phyloP scores from a whole-genome alignment of 2,797 vertebrate species.

The Gobio occitaniae region DNA sequence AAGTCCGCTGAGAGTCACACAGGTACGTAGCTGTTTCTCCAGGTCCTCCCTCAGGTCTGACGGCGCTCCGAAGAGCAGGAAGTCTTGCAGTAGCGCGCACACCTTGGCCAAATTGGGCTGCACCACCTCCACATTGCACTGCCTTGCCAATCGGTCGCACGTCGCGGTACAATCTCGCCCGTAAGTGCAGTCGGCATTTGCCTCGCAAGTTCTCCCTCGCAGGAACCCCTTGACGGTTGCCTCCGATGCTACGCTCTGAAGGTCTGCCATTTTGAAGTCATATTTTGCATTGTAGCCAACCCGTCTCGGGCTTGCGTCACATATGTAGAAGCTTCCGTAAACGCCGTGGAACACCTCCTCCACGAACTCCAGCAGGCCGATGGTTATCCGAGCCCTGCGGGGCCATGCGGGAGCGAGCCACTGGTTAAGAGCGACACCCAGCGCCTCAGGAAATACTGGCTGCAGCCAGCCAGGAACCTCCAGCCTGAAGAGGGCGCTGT shows the following conservation, averaged over 20 bases:
- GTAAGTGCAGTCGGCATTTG: slow-evolving; percentile 90
- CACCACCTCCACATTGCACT: slow-evolving; percentile 91
- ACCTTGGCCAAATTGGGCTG: slow-evolving; percentile 97
- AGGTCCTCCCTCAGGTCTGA: slow-evolving; percentile 85
- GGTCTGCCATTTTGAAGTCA: slow-evolving; percentile 94
- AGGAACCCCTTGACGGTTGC: slow-evolving; percentile 85
- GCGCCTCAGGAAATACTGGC: slow-evolving; percentile 81
- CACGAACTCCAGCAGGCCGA: slow-evolving; percentile 96
- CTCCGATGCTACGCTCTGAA: slow-evolving; percentile 88
- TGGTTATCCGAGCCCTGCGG: slow-evolving; percentile 89
- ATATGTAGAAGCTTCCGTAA: slow-evolving; percentile 94
- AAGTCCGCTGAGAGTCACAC: slow-evolving; percentile 91
- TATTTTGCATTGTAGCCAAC: slow-evolving; percentile 91
- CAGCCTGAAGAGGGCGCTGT: slow-evolving; percentile 84
- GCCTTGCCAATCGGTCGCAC: slow-evolving; percentile 90
- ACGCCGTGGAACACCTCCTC: slow-evolving; percentile 96
- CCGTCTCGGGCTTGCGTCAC: slow-evolving; percentile 85
- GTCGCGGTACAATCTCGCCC: slow-evolving; percentile 90
- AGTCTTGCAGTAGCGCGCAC: slow-evolving; percentile 88
- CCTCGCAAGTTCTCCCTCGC: slow-evolving; percentile 89
- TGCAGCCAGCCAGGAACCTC: slow-evolving; percentile 84
- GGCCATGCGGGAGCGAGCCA: slow-evolving; percentile 97
- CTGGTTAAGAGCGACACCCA: slow-evolving; percentile 84
- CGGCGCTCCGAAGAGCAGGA: slow-evolving; percentile 88
- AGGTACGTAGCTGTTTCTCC: slow-evolving; percentile 91